Evolutionary conservation across 2,888 invertebrate genomes (phyloP).

Genomic region (Tromatobia lineatoria): DNA sequence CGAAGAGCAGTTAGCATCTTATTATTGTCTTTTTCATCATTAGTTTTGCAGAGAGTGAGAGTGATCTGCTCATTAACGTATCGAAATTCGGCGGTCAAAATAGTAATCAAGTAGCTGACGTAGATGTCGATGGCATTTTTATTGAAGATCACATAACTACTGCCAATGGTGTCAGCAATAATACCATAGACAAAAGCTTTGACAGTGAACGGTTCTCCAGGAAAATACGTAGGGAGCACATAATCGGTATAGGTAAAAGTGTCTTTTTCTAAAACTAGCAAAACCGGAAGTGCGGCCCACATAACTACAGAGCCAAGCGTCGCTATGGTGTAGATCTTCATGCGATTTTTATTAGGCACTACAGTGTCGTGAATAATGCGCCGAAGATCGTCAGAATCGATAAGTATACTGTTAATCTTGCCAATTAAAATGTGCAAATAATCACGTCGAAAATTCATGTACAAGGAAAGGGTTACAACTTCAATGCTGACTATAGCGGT

Average conservation of each 20-base stretch:
- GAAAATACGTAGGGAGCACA: slow-evolving; percentile 65
- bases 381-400: slow-evolving; percentile 57
- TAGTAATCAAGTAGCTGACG: slow-evolving; percentile 69
- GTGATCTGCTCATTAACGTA: slow-evolving; percentile 69
- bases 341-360: slow-evolving; percentile 62
- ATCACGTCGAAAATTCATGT: slow-evolving; percentile 65
- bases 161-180: slow-evolving; percentile 54
- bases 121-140: slow-evolving; percentile 75
- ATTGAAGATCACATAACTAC: slow-evolving; percentile 55
- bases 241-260: slow-evolving; percentile 72
- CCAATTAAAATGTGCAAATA: slow-evolving; percentile 68
- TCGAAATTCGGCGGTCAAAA: slow-evolving; percentile 74
- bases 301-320: slow-evolving; percentile 38
- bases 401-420: slow-evolving; percentile 66
- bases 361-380: slow-evolving; percentile 43
- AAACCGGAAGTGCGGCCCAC: slow-evolving; percentile 67
- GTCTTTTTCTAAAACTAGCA: slow-evolving; percentile 42
- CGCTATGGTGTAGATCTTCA: slow-evolving; percentile 68
- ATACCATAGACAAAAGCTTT: slow-evolving; percentile 63
- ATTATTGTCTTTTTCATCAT: slow-evolving; percentile 6
- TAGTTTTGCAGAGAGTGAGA: slow-evolving; percentile 46
- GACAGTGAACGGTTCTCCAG: slow-evolving; percentile 66
- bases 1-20: slow-evolving; percentile 7
- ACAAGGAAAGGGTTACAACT: slow-evolving; percentile 37
- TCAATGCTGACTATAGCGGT: slow-evolving; percentile 68